Evolutionary conservation across 1,140 invertebrate genomes (phyloP).

Genomic region (Triops cancriformis): DNA sequence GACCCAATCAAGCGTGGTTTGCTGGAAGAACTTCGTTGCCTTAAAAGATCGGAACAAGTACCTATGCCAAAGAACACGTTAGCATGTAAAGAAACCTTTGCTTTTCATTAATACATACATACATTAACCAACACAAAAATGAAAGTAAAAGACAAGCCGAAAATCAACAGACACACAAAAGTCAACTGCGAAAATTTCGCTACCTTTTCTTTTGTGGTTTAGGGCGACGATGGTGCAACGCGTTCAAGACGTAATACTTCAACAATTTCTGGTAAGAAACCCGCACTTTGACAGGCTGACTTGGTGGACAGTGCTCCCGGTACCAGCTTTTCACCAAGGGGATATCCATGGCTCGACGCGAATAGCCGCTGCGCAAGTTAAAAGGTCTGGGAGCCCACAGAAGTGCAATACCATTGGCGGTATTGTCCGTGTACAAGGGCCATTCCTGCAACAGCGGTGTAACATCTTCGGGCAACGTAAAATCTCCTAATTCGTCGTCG

Average conservation of each 20-base stretch:
- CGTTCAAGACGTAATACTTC: conserved; percentile 97
- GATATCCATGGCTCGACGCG: conserved; percentile 84
- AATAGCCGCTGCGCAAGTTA: conserved; percentile 79
- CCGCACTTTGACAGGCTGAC: conserved; percentile 97
- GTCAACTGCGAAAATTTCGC: too few species aligned
- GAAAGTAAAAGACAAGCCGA: not conserved
- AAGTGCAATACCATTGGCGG: conserved; percentile 97
- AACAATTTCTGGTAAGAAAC: conserved; percentile 98
- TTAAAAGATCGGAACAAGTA: conserved; percentile 98
- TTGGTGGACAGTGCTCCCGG: conserved; percentile 94
- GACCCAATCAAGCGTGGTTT: conserved; percentile 98
- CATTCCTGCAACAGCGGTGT: conserved; percentile 89
- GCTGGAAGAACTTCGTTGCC: conserved; percentile 99
- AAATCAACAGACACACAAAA: conserved; percentile 14
- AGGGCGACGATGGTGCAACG: conserved; percentile 89
- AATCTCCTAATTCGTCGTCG: conserved; percentile 77
- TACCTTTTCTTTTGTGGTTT: conserved; percentile 97
- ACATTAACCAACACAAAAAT: not conserved
- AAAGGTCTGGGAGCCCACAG: conserved; percentile 97
- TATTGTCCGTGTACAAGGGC: conserved; percentile 95
- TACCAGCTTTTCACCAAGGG: conserved; percentile 97
- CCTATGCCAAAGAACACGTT: conserved; percentile 34
- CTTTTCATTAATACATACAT: not conserved
- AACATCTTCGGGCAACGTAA: conserved; percentile 78
- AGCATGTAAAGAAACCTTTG: conserved; percentile 26